Percentiles rank a stretch among this genome's conserved stretches.
These are phyloP conservation scores for Myotis vivesi DNA, from an alignment of 2,797 vertebrate genomes.

Conservation along the genomic window DNA sequence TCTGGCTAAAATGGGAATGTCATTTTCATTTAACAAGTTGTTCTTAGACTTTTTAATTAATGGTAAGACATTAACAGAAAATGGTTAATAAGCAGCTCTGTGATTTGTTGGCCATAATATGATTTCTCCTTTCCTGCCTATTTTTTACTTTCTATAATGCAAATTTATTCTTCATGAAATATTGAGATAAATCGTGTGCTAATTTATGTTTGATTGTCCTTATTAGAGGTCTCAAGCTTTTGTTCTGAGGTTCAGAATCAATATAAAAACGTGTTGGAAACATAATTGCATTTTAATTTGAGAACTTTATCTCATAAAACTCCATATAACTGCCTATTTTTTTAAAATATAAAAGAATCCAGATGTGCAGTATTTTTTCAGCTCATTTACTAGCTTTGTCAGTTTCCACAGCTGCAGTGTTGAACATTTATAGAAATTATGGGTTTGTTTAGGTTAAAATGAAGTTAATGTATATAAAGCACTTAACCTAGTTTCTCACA, in stretches of 20 bases:
- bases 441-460: slow-evolving; percentile 25
- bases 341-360: slow-evolving; percentile 30
- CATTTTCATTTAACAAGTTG: not conserved
- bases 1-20: not conserved
- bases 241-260: not conserved
- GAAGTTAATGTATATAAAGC: not conserved
- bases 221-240: not conserved
- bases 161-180: slow-evolving; percentile 33
- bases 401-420: not conserved
- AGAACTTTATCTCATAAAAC: not conserved
- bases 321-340: not conserved
- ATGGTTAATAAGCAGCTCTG: slow-evolving; percentile 10
- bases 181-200: not conserved
- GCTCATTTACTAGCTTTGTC: not conserved
- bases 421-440: not conserved
- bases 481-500: not conserved
- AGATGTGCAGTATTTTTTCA: not conserved
- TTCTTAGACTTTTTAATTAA: slow-evolving; percentile 11
- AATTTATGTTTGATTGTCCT: not conserved
- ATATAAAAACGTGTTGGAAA: not conserved
- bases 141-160: not conserved
- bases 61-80: not conserved
- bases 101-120: not conserved
- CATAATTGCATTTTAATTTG: slow-evolving; percentile 33
- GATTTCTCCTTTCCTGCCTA: not conserved